phyloP scores from a whole-genome alignment of 2,797 vertebrate genomes.

The Benthosema pterotum region DNA sequence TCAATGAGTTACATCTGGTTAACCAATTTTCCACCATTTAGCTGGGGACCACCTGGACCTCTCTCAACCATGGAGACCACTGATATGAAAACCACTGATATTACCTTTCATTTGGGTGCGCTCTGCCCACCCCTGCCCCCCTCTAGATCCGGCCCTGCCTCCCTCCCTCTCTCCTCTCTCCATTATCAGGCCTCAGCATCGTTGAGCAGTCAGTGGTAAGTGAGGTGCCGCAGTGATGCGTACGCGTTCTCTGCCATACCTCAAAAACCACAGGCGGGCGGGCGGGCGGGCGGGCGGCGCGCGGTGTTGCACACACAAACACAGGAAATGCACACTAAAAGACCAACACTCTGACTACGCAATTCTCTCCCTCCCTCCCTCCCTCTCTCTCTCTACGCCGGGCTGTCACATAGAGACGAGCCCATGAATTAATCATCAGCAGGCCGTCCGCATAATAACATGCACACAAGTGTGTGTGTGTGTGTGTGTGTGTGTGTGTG shows the following conservation, averaged over 20 bases:
- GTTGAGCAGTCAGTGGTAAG: conserved; percentile 58
- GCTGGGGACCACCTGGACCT: too few species aligned
- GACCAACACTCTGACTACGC: conserved; percentile 73
- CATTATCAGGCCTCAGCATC: conserved; percentile 59
- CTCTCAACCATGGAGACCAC: too few species aligned
- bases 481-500: too few species aligned
- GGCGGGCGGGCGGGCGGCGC: too few species aligned
- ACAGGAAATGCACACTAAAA: conserved; percentile 62
- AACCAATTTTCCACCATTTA: too few species aligned
- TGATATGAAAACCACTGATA: too few species aligned
- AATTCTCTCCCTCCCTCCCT: conserved; percentile 19
- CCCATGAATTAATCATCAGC: conserved; percentile 78
- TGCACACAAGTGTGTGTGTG: not conserved
- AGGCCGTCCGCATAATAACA: conserved; percentile 68
- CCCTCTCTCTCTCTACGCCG: not conserved
- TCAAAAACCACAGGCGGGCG: conserved; percentile 9
- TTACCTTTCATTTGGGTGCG: too few species aligned
- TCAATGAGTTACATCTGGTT: too few species aligned
- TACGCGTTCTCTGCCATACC: not conserved
- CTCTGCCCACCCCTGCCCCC: too few species aligned
- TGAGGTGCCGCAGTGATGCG: conserved; percentile 23
- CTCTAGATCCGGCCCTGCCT: not conserved
- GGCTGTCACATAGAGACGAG: conserved; percentile 75
- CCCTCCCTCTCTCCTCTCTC: conserved; percentile 42
- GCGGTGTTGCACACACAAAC: conserved; percentile 43